Evolutionary conservation across 2,888 invertebrate genomes (phyloP).

Genomic region (Entomobrya proxima): DNA sequence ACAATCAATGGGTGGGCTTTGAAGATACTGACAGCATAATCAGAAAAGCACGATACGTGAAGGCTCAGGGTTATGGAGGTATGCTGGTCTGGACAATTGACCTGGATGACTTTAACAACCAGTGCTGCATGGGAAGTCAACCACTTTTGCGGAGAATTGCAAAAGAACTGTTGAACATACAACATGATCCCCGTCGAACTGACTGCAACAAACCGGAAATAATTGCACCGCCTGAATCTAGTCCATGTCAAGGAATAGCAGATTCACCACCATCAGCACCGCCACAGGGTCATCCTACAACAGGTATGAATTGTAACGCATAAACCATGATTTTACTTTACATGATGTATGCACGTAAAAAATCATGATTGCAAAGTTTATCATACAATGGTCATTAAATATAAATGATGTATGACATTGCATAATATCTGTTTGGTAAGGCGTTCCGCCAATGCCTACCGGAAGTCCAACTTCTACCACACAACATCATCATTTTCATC

Average conservation of each 20-base stretch:
- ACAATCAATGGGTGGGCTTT: constrained; percentile 93
- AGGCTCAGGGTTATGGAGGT: constrained; percentile 86
- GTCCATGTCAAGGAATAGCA: constrained; percentile 10
- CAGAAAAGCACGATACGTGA: constrained; percentile 84
- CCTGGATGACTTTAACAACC: constrained; percentile 89
- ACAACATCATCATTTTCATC: constrained; percentile 51
- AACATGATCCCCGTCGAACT: constrained; percentile 75
- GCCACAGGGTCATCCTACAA: constrained; percentile 77
- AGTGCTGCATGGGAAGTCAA: constrained; percentile 88
- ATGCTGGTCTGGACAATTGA: constrained; percentile 93
- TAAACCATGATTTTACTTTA: too few relatives aligned
- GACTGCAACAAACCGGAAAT: constrained; percentile 83
- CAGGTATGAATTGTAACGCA: constrained; percentile 77
- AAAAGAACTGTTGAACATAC: constrained; percentile 81
- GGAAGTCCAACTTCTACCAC: constrained; percentile 38
- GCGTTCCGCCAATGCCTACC: constrained; percentile 18
- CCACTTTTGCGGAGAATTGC: constrained; percentile 88
- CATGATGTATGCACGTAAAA: neutral
- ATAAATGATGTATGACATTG: neutral
- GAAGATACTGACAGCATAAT: constrained; percentile 81
- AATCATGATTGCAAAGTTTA: neutral
- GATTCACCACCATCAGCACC: neutral
- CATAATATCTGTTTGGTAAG: constrained; percentile 27
- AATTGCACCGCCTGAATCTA: constrained; percentile 79
- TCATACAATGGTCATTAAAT: neutral